A percentile compares a stretch with the other conserved stretches of the same genome.
Conservation (phyloP, 23 tunicate genomes). For the Botrylloides violaceus region DNA sequence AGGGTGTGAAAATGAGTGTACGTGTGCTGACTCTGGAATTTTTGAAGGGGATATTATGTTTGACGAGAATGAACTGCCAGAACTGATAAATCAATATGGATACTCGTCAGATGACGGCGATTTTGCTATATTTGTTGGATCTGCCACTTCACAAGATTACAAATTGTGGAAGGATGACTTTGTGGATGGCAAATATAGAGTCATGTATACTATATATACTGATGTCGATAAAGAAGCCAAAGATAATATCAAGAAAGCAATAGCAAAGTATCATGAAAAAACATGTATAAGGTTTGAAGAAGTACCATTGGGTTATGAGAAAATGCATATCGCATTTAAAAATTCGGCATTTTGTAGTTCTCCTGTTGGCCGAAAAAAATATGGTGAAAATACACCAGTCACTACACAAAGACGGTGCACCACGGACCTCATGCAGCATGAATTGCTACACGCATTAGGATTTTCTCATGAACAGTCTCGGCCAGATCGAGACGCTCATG, state of each 20-base stretch:
- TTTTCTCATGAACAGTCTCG: background rate
- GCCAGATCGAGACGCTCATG: background rate
- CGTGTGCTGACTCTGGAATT: slow-evolving; percentile 40
- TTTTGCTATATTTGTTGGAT: background rate
- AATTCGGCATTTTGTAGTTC: background rate
- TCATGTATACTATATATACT: background rate
- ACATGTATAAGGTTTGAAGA: background rate
- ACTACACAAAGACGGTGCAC: background rate
- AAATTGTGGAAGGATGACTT: background rate
- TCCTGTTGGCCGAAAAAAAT: background rate
- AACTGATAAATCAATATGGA: slow-evolving; percentile 10
- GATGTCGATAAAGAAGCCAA: background rate
- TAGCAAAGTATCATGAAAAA: background rate
- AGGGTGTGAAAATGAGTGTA: slow-evolving; percentile 43
- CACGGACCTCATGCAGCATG: background rate
- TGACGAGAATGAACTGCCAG: slow-evolving; percentile 25
- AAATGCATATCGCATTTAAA: background rate
- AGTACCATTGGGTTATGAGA: background rate
- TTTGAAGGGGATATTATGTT: slow-evolving; percentile 44
- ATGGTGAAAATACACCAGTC: background rate
- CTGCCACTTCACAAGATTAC: background rate
- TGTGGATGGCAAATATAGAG: background rate
- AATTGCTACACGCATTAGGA: background rate
- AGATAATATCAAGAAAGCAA: background rate
- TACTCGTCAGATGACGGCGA: background rate